Conservation (phyloP, 1,140 invertebrate genomes). For the Mactra quadrangularis region DNA sequence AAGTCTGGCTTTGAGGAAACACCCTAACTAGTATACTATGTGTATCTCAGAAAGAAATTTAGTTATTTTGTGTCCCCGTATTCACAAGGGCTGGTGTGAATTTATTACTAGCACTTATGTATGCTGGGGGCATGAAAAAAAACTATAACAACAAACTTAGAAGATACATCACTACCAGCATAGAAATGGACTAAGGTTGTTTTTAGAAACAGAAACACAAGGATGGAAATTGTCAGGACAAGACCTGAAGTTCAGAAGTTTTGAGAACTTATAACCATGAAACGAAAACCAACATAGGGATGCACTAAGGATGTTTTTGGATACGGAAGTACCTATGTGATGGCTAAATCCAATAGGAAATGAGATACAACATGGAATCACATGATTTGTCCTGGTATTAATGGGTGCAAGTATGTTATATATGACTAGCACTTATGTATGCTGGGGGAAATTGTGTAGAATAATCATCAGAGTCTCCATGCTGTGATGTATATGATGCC, state of each 20-base stretch:
- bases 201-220: slow-evolving; percentile 12
- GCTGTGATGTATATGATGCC: too few species aligned
- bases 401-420: slow-evolving; percentile 51
- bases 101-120: slow-evolving; percentile 62
- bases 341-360: slow-evolving; percentile 1
- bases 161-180: not conserved
- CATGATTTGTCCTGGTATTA: slow-evolving; percentile 32
- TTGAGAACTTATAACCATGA: too few species aligned
- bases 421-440: slow-evolving; percentile 64
- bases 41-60: too few species aligned
- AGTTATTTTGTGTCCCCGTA: slow-evolving; percentile 3
- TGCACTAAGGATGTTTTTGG: not conserved
- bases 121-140: slow-evolving; percentile 62
- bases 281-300: too few species aligned
- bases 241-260: not conserved
- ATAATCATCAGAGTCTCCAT: too few species aligned
- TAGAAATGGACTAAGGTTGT: not conserved
- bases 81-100: slow-evolving; percentile 59
- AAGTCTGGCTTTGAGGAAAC: too few species aligned
- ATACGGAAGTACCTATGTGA: not conserved
- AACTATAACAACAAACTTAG: not conserved
- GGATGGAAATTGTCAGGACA: not conserved
- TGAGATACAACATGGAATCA: slow-evolving; percentile 9
- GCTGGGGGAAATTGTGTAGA: slow-evolving; percentile 45
- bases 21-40: too few species aligned